phyloP scores from a whole-genome alignment of 1,140 invertebrate species.

The Trichoplusia ni region DNA sequence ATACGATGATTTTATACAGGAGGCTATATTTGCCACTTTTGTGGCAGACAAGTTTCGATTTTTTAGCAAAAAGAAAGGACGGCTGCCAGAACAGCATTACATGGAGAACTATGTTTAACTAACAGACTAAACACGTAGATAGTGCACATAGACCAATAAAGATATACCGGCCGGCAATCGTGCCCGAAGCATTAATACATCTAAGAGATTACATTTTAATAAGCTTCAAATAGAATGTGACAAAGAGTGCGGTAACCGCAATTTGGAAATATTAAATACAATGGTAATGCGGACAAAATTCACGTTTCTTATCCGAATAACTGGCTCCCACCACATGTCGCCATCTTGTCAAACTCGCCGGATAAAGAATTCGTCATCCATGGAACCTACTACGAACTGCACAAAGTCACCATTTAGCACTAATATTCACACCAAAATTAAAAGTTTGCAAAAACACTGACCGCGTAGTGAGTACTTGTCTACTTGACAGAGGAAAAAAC shows the following conservation, averaged over 20 bases:
- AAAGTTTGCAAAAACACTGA: constrained; percentile 52
- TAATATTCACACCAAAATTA: constrained; percentile 37
- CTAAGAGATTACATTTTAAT: not conserved
- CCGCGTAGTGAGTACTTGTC: constrained; percentile 49
- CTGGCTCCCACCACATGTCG: constrained; percentile 76
- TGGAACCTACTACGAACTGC: constrained; percentile 27
- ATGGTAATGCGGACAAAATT: not conserved
- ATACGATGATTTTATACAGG: too few species aligned
- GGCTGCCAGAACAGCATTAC: too few species aligned
- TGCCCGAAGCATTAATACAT: too few species aligned
- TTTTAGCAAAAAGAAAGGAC: too few species aligned
- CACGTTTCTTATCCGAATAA: constrained; percentile 47
- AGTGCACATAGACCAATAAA: not conserved
- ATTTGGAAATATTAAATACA: not conserved
- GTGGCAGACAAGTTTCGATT: too few species aligned
- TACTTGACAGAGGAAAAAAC: constrained; percentile 72
- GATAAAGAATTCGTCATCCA: constrained; percentile 68
- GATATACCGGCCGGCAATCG: constrained; percentile 55
- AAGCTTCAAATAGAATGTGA: not conserved
- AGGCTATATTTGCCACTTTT: too few species aligned
- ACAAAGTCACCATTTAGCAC: constrained; percentile 19
- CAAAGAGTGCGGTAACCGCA: not conserved
- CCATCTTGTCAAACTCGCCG: constrained; percentile 80
- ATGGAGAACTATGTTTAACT: not conserved
- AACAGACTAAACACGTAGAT: not conserved